Percentiles rank a stretch among this genome's conserved stretches.
Conservation (phyloP, 2,888 invertebrate species). For the Torymus texanus region DNA sequence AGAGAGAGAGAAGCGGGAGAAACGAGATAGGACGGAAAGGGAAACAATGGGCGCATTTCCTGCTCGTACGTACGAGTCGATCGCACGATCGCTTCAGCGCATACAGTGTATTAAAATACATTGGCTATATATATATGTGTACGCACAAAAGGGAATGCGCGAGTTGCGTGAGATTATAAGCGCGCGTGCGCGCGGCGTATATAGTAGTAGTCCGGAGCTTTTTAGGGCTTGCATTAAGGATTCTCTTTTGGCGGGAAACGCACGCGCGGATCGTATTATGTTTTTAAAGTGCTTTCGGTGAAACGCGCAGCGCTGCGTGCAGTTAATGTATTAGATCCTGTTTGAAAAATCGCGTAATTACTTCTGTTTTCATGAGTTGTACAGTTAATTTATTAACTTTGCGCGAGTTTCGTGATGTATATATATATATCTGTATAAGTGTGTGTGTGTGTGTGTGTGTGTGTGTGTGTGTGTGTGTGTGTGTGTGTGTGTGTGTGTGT, state of each 20-base stretch:
- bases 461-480: too few relatives aligned
- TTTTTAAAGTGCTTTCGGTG: slow-evolving; percentile 20
- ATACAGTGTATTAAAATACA: slow-evolving; percentile 20
- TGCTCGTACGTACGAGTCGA: too few relatives aligned
- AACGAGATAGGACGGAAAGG: neutral
- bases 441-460: too few relatives aligned
- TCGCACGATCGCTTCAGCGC: neutral
- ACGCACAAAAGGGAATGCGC: slow-evolving; percentile 32
- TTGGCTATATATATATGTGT: neutral
- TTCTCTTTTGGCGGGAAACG: slow-evolving; percentile 37
- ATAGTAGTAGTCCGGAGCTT: neutral
- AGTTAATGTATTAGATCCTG: neutral
- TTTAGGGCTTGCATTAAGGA: slow-evolving; percentile 37
- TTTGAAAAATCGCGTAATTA: slow-evolving; percentile 7
- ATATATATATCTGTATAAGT: too few relatives aligned
- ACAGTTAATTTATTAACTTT: too few relatives aligned
- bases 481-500: too few relatives aligned
- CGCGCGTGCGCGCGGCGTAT: neutral
- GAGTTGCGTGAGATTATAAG: slow-evolving; percentile 25
- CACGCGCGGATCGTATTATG: slow-evolving; percentile 12
- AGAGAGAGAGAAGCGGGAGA: slow-evolving; percentile 8
- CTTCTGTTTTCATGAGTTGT: neutral
- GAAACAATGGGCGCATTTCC: slow-evolving; percentile 48
- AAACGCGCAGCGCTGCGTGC: neutral
- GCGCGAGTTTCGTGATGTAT: too few relatives aligned